Percentiles rank a stretch among this genome's conserved stretches.
Evolutionary conservation across 2,888 invertebrate species (phyloP).

Genomic region (Neria commutata): DNA sequence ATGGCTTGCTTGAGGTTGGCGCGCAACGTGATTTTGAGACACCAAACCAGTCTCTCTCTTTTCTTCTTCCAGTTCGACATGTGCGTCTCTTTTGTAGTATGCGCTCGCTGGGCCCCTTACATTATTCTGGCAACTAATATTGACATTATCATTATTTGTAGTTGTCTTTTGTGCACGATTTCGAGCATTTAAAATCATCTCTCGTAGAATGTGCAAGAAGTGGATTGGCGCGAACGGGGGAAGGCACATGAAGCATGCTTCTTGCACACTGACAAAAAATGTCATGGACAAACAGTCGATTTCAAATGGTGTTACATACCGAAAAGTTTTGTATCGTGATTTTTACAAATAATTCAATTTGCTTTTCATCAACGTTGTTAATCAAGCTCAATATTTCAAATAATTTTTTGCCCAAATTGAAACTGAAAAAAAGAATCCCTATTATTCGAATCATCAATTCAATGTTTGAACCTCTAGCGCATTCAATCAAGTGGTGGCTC

Average conservation of each 20-base stretch:
- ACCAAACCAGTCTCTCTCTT: background rate
- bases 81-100: constrained; percentile 45
- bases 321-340: too few relatives aligned
- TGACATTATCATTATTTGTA: constrained; percentile 50
- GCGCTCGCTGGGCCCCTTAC: constrained; percentile 52
- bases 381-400: too few relatives aligned
- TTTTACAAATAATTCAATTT: too few relatives aligned
- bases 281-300: background rate
- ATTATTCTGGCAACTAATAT: constrained; percentile 56
- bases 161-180: constrained; percentile 28
- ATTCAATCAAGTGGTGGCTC: too few relatives aligned
- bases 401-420: too few relatives aligned
- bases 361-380: too few relatives aligned
- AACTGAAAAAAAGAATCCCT: too few relatives aligned
- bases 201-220: constrained; percentile 16
- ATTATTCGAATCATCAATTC: too few relatives aligned
- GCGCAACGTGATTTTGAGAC: background rate
- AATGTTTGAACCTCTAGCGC: too few relatives aligned
- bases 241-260: too few relatives aligned
- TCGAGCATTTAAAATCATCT: constrained; percentile 36
- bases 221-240: too few relatives aligned
- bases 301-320: too few relatives aligned
- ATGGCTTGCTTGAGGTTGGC: background rate
- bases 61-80: background rate
- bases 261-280: background rate